Evolutionary conservation across 2,888 invertebrate species (phyloP), one percentile per base, ranked within the genome.

Genomic region (Macrosiphum euphorbiae): DNA sequence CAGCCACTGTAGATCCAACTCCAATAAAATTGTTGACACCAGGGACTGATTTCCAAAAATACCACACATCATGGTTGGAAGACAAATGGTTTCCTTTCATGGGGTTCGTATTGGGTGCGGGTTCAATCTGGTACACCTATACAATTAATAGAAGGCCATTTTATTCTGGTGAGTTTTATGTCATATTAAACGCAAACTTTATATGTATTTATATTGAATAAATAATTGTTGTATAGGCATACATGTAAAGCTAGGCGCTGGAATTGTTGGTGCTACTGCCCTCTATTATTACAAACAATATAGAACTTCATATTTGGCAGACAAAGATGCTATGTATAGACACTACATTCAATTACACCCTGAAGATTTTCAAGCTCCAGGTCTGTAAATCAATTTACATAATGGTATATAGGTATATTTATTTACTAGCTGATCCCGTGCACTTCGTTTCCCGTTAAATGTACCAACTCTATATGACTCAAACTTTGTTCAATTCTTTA

Each of bases 331-430:
- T 4, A 94, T 94, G 90, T 92, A 89, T 24, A 92, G 94, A 88
- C 94, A 94, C 89, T 94, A 94, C 24, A 44, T 94, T 58, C 67
- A 88, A 55, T 67, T 94, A 61, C 94, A 94, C 28, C 93, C 94
- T n/a, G 94, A 94, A 67, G n/a, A 85, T 50, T 94, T 94, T 13
- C 88, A n/a, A 84, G 61, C 92, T 2, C 94, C 94, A 28, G 94
- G 94, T 94, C 58, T 92, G 94, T 90, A 16, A 85, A 55, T 55
- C 10, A 84, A 28, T 28, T 78, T 16, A 41, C 13, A 52, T 16
- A 52, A 78, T 2, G 67, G 16, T 78, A 78, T 52, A 20, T 50
- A n/a, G n/a, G 44, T 44, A 44, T 35, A 78, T 78, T 35, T 78
- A 78, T 67, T 0, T 67, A 67, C n/a, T n/a, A n/a, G n/a, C n/a